Conservation (phyloP, 2,888 invertebrate species). For the Pheosia gnoma region DNA sequence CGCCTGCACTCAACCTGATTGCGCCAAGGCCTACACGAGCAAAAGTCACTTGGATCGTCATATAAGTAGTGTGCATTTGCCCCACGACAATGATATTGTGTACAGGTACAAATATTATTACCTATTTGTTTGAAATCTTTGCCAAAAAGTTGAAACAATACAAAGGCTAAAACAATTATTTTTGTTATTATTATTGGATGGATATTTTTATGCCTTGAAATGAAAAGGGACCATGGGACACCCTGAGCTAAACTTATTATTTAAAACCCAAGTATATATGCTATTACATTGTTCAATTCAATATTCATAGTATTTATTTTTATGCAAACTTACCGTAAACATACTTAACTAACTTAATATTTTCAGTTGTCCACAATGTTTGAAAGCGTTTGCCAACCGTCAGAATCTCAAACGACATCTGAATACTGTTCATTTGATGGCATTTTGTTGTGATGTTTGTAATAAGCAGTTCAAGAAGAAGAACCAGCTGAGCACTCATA, state of each 20-base stretch:
- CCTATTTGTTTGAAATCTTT: too few relatives aligned
- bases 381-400: conserved; percentile 75
- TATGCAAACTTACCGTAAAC: too few relatives aligned
- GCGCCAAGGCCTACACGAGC: conserved; percentile 85
- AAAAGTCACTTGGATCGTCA: conserved; percentile 86
- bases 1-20: conserved; percentile 82
- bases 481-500: conserved; percentile 82
- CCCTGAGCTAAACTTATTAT: too few relatives aligned
- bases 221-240: too few relatives aligned
- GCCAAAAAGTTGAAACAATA: too few relatives aligned
- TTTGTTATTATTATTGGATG: too few relatives aligned
- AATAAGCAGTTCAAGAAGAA: conserved; percentile 81
- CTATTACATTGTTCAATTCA: too few relatives aligned
- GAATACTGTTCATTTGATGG: conserved; percentile 71
- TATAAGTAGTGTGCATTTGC: conserved; percentile 72
- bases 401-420: conserved; percentile 85
- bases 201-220: too few relatives aligned
- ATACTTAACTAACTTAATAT: background rate
- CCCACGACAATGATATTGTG: conserved; percentile 51
- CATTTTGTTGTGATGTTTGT: conserved; percentile 81
- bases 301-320: background rate
- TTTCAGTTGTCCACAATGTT: conserved; percentile 76
- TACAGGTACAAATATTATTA: conserved; percentile 53
- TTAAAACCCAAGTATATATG: too few relatives aligned
- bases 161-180: too few relatives aligned